Conservation (phyloP, 2,888 invertebrate genomes). For the Acleris emargana region DNA sequence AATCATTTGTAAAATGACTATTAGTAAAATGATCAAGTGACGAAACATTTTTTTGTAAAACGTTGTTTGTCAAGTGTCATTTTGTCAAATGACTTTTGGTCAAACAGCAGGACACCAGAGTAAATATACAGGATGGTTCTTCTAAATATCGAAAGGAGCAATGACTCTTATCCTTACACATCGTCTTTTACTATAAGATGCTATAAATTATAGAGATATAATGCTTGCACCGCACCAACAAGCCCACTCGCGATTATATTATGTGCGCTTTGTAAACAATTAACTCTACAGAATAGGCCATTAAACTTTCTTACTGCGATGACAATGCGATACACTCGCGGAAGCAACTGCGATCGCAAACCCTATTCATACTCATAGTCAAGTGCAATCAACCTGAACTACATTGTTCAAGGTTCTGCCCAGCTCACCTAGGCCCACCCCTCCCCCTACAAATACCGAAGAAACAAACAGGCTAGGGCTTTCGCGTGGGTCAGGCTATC, state of each 20-base stretch:
- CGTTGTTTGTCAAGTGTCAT: too few species aligned
- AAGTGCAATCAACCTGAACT: slow-evolving; percentile 77
- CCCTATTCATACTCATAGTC: slow-evolving; percentile 65
- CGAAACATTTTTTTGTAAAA: too few species aligned
- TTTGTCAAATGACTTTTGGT: too few species aligned
- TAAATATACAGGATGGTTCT: too few species aligned
- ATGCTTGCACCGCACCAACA: too few species aligned
- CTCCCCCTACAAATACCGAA: slow-evolving; percentile 41
- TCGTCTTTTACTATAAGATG: too few species aligned
- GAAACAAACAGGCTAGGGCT: slow-evolving; percentile 35
- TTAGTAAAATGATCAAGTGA: too few species aligned
- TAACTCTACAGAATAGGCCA: slow-evolving; percentile 37
- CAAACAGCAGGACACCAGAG: too few species aligned
- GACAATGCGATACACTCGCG: slow-evolving; percentile 59
- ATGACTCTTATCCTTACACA: too few species aligned
- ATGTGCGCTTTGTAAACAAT: slow-evolving; percentile 46
- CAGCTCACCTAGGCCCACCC: slow-evolving; percentile 46
- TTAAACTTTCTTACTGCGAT: slow-evolving; percentile 43
- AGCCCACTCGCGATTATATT: slow-evolving; percentile 56
- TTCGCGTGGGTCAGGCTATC: slow-evolving; percentile 40
- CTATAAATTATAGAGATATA: too few species aligned
- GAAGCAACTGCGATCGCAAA: slow-evolving; percentile 57
- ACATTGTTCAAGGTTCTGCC: slow-evolving; percentile 62
- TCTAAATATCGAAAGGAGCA: too few species aligned
- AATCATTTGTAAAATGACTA: too few species aligned